phyloP scores from a whole-genome alignment of 2,113 vertebrate genomes.

The Seriola quinqueradiata region DNA sequence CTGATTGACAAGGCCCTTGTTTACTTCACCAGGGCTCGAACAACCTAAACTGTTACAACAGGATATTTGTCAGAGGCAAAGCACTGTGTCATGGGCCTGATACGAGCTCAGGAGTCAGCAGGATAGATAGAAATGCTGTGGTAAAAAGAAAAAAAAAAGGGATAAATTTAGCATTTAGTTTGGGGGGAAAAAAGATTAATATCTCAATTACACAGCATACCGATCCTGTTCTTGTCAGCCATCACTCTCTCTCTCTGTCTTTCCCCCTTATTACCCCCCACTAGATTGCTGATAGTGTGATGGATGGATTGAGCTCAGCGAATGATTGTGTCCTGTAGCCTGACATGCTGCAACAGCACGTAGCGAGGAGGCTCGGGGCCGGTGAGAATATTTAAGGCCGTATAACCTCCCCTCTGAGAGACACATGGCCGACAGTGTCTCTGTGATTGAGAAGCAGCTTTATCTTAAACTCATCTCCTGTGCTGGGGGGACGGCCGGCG shows the following conservation, averaged over 20 bases:
- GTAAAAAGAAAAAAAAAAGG: neutral
- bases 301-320: slow-evolving; percentile 49
- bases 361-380: neutral
- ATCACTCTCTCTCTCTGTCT: slow-evolving; percentile 17
- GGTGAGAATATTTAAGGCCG: neutral
- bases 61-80: slow-evolving; percentile 59
- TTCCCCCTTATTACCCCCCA: slow-evolving; percentile 8
- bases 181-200: neutral
- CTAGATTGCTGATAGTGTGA: slow-evolving; percentile 49
- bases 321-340: slow-evolving; percentile 55
- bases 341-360: slow-evolving; percentile 37
- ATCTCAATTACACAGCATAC: slow-evolving; percentile 40
- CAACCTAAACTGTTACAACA: slow-evolving; percentile 35
- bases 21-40: slow-evolving; percentile 57
- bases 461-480: slow-evolving; percentile 79
- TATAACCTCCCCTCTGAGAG: slow-evolving; percentile 23
- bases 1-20: slow-evolving; percentile 75
- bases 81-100: slow-evolving; percentile 40
- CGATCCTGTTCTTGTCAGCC: slow-evolving; percentile 23
- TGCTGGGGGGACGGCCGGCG: neutral
- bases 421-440: slow-evolving; percentile 30
- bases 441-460: slow-evolving; percentile 57
- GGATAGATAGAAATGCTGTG: slow-evolving; percentile 26
- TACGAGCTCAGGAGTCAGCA: slow-evolving; percentile 22
- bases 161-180: slow-evolving; percentile 1